Percentiles rank a stretch among this genome's conserved stretches.
These are phyloP conservation scores for Cheilosia soror DNA, from an alignment of 2,888 invertebrate species.

Conservation along the genomic window DNA sequence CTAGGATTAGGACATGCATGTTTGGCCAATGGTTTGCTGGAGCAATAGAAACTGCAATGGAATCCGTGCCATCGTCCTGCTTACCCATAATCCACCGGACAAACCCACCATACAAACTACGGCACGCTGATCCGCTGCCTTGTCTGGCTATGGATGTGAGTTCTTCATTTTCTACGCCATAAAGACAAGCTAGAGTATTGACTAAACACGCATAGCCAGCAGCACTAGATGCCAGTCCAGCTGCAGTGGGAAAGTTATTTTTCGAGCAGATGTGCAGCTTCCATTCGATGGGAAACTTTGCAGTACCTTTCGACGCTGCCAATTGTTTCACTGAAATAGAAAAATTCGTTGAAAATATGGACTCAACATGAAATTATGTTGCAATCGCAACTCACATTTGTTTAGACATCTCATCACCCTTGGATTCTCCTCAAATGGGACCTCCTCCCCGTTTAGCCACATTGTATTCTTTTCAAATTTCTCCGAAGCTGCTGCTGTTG, in stretches of 20 bases:
- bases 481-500: conserved; percentile 91
- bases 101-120: conserved; percentile 97
- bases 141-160: conserved; percentile 91
- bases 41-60: conserved; percentile 90
- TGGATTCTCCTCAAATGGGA: conserved; percentile 89
- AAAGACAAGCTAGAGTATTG: conserved; percentile 90
- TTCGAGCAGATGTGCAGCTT: conserved; percentile 93
- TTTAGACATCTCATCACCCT: conserved; percentile 91
- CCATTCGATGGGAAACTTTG: conserved; percentile 85
- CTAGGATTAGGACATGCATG: conserved; percentile 94
- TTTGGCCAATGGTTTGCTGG: conserved; percentile 93
- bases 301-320: conserved; percentile 77
- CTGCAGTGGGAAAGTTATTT: conserved; percentile 99
- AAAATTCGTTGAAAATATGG: not conserved
- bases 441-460: conserved; percentile 95
- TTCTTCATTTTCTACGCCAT: conserved; percentile 90
- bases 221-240: conserved; percentile 98
- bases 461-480: conserved; percentile 90
- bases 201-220: conserved; percentile 98
- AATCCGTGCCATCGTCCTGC: conserved; percentile 88
- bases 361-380: not conserved
- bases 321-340: conserved; percentile 79
- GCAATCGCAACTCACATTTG: conserved; percentile 86
- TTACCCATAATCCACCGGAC: conserved; percentile 94
- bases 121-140: conserved; percentile 98